These are phyloP conservation scores for Brachyistius frenatus DNA, from an alignment of 2,113 vertebrate species.

Conservation along the genomic window DNA sequence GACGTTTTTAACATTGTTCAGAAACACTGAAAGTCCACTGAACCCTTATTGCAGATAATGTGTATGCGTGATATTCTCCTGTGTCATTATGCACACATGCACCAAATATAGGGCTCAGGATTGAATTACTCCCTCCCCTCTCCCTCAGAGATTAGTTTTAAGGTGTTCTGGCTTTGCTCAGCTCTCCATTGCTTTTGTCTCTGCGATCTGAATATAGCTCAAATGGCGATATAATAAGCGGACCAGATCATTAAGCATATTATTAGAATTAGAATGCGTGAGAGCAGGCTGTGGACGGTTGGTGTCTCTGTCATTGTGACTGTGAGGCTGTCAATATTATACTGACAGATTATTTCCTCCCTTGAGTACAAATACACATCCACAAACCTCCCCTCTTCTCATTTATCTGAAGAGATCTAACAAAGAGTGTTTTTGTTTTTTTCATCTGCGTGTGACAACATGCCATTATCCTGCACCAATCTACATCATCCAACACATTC, in stretches of 20 bases:
- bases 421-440: not conserved
- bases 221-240: constrained; percentile 11
- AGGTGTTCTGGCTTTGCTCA: constrained; percentile 75
- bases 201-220: constrained; percentile 26
- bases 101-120: constrained; percentile 63
- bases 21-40: constrained; percentile 22
- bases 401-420: constrained; percentile 10
- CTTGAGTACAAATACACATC: constrained; percentile 20
- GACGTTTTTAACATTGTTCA: constrained; percentile 3
- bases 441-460: constrained; percentile 21
- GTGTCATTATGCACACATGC: constrained; percentile 64
- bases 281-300: not conserved
- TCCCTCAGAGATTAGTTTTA: constrained; percentile 64
- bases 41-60: constrained; percentile 35
- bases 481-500: constrained; percentile 32
- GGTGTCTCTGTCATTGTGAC: constrained; percentile 1
- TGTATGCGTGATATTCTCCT: constrained; percentile 49
- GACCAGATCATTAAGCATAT: constrained; percentile 31
- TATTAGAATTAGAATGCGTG: constrained; percentile 30
- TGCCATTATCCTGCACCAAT: constrained; percentile 26
- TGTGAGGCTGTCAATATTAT: not conserved
- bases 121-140: constrained; percentile 61
- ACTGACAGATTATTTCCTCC: constrained; percentile 1
- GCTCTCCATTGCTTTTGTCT: constrained; percentile 39
- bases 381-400: constrained; percentile 1